A percentile compares a stretch with the other conserved stretches of the same genome.
Conservation (phyloP, 1,140 invertebrate genomes). For the Apis dorsata region DNA sequence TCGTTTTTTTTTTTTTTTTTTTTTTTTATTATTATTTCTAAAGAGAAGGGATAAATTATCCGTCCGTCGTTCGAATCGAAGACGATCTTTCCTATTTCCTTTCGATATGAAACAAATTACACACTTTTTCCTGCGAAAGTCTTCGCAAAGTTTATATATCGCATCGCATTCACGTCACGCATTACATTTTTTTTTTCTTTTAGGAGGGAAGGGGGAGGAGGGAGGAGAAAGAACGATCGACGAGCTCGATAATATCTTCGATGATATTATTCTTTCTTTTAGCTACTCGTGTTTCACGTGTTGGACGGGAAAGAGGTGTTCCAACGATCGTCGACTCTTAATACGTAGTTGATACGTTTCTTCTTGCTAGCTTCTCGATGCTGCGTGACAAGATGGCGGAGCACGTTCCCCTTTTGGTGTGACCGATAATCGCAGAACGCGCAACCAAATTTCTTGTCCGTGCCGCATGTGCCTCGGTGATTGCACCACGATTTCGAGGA, state of each 20-base stretch:
- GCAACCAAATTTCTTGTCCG: constrained; percentile 79
- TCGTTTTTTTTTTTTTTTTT: no score
- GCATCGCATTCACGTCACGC: no score
- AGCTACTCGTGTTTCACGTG: background rate
- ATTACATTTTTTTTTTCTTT: no score
- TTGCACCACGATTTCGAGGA: constrained; percentile 50
- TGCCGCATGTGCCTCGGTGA: constrained; percentile 73
- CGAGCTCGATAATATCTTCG: background rate
- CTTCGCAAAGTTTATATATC: no score
- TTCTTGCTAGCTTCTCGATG: constrained; percentile 68
- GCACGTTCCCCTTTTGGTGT: constrained; percentile 79
- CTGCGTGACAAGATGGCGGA: constrained; percentile 76
- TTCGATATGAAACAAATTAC: no score
- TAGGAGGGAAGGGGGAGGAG: no score
- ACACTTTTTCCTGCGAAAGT: no score
- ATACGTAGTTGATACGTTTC: background rate
- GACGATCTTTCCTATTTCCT: no score
- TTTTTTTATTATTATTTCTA: no score
- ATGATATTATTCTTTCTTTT: background rate
- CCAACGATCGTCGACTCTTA: background rate
- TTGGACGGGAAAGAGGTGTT: background rate
- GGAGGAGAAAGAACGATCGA: no score
- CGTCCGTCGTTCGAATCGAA: no score
- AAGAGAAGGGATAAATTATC: no score
- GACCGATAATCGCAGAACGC: constrained; percentile 77